These are phyloP conservation scores for Malurus melanocephalus DNA, from an alignment of 2,113 vertebrate species.

Conservation along the genomic window DNA sequence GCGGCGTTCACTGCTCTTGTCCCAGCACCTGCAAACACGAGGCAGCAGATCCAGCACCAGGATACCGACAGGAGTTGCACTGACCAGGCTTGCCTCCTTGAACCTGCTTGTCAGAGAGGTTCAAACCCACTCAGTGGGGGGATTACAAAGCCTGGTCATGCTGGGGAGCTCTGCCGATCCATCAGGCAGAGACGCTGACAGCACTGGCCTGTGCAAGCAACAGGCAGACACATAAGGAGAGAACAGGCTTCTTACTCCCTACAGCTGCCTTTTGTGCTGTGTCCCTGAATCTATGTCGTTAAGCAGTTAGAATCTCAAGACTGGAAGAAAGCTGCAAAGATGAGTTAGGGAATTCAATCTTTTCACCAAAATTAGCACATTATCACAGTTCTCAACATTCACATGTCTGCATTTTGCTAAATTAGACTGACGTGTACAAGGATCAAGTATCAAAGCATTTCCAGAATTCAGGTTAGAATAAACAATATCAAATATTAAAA, in stretches of 20 bases:
- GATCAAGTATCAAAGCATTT: background rate
- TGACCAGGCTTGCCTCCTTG: too few species aligned
- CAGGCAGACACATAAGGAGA: too few species aligned
- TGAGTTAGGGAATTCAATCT: background rate
- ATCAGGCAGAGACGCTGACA: rapidly evolving
- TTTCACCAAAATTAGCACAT: rapidly evolving
- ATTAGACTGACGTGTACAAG: rapidly evolving
- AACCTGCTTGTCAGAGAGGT: too few species aligned
- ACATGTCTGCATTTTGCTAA: background rate
- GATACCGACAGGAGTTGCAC: background rate
- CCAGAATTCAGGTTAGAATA: background rate
- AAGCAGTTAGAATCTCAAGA: background rate
- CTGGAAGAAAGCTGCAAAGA: background rate
- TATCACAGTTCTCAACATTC: background rate
- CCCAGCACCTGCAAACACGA: background rate
- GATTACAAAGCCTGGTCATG: background rate
- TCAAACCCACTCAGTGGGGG: background rate
- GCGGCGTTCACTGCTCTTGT: background rate
- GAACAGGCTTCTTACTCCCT: background rate
- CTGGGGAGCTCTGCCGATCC: background rate
- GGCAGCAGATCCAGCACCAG: background rate
- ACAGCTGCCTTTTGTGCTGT: rapidly evolving
- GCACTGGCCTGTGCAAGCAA: rapidly evolving
- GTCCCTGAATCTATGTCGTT: rapidly evolving
- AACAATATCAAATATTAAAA: background rate